Conservation (phyloP, 2,113 vertebrate species). For the Carlito syrichta region DNA sequence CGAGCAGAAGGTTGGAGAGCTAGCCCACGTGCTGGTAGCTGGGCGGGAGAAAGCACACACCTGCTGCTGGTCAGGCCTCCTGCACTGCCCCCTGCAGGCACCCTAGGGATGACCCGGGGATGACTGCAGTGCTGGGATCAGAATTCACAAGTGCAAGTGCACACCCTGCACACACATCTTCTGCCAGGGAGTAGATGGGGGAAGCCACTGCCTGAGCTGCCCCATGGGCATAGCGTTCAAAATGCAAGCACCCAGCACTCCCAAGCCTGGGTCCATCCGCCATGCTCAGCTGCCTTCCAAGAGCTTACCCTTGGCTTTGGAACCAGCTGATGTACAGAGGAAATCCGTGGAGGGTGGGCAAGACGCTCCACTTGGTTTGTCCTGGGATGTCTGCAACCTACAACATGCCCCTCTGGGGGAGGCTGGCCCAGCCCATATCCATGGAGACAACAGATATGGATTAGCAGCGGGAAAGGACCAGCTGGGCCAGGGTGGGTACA, state of each 20-base stretch:
- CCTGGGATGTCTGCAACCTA: not conserved
- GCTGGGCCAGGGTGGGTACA: not conserved
- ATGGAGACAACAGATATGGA: constrained; percentile 42
- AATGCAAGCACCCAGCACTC: not conserved
- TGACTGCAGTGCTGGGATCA: not conserved
- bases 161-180: rapidly evolving
- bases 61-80: not conserved
- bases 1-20: not conserved
- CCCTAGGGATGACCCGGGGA: not conserved
- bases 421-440: not conserved
- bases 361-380: not conserved
- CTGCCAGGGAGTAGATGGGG: not conserved
- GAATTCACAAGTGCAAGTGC: not conserved
- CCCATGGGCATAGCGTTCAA: not conserved
- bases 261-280: not conserved
- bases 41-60: too few relatives aligned
- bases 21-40: too few relatives aligned
- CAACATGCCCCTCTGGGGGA: not conserved
- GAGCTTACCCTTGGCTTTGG: not conserved
- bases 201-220: not conserved
- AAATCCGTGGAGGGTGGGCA: not conserved
- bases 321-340: not conserved
- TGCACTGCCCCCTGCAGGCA: not conserved
- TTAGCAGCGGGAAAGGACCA: constrained; percentile 69
- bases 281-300: not conserved